Conservation (phyloP, 2,113 vertebrate genomes). For the Scomber japonicus region DNA sequence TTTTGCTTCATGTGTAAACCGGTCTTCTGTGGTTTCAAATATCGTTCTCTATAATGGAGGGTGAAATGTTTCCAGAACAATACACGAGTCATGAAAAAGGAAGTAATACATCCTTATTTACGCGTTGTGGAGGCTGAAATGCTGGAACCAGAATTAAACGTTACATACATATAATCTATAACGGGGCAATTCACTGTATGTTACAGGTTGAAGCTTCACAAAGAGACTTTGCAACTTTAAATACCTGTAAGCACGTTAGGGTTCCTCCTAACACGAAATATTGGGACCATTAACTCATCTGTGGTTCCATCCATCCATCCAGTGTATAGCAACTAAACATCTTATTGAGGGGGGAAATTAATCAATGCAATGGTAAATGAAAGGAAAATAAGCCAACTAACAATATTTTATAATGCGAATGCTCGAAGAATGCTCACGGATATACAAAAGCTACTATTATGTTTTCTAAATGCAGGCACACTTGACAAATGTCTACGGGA, state of each 20-base stretch:
- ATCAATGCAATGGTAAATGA: conserved; percentile 3
- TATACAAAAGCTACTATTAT: background rate
- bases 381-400: conserved; percentile 26
- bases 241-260: conserved; percentile 22
- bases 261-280: conserved; percentile 2
- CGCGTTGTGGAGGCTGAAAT: background rate
- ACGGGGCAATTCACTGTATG: background rate
- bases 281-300: background rate
- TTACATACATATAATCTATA: background rate
- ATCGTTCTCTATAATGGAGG: conserved; percentile 2
- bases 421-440: background rate
- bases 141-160: conserved; percentile 12
- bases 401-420: background rate
- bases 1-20: conserved; percentile 40
- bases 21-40: conserved; percentile 43
- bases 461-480: conserved; percentile 2
- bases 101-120: conserved; percentile 20
- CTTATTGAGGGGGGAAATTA: background rate
- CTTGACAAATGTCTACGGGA: background rate
- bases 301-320: conserved; percentile 19
- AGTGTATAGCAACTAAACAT: conserved; percentile 27
- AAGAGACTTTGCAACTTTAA: conserved; percentile 27
- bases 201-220: background rate
- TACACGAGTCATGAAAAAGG: conserved; percentile 22
- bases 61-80: conserved; percentile 53